These are phyloP conservation scores for Ditylenchus dipsaci DNA, from an alignment of 1,140 invertebrate species.

Conservation along the genomic window DNA sequence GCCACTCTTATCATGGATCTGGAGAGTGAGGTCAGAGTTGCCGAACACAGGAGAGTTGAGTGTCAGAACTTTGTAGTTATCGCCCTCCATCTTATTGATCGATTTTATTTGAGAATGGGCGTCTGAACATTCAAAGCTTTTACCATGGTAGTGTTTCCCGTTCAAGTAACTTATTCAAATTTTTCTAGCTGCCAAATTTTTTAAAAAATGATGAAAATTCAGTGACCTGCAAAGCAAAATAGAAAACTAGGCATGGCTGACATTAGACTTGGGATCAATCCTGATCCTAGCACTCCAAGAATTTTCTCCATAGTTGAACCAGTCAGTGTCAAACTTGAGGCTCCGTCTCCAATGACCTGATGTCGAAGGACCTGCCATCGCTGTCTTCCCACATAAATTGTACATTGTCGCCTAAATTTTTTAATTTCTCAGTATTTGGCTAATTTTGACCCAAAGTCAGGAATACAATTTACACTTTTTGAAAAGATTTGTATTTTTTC, in stretches of 20 bases:
- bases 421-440: not conserved
- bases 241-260: conserved; percentile 26
- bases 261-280: conserved; percentile 5
- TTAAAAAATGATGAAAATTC: no score
- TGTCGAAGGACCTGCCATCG: conserved; percentile 82
- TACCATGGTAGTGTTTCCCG: no score
- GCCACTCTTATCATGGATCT: not conserved
- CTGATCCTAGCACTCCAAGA: conserved; percentile 67
- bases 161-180: no score
- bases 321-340: conserved; percentile 77
- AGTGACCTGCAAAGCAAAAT: conserved; percentile 37
- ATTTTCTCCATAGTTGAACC: conserved; percentile 79
- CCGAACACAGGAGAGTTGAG: not conserved
- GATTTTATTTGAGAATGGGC: no score
- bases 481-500: conserved; percentile 7
- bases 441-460: not conserved
- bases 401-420: conserved; percentile 62
- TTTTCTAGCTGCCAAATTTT: no score
- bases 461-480: not conserved
- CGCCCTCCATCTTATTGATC: no score
- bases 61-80: not conserved
- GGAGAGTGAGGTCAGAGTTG: not conserved
- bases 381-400: conserved; percentile 82
- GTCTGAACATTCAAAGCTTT: no score
- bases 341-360: conserved; percentile 79